Conservation (phyloP, 2,888 invertebrate genomes). For the Allolobophora icterica region DNA sequence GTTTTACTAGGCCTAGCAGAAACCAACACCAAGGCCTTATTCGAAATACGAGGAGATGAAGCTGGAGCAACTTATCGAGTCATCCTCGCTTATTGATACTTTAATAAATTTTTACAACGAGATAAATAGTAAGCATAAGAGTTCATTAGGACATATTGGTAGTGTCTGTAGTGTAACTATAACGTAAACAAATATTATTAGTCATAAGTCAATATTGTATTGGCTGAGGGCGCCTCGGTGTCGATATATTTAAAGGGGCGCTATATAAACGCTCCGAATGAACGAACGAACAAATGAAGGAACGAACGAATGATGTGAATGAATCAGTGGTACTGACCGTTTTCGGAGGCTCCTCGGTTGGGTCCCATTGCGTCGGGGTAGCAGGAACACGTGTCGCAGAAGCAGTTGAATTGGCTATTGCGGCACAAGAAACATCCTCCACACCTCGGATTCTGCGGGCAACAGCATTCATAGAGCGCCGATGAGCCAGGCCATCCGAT, state of each 20-base stretch:
- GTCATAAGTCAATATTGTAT: background rate
- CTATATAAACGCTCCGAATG: background rate
- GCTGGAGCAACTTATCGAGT: too few species aligned
- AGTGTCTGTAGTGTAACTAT: too few species aligned
- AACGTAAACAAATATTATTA: too few species aligned
- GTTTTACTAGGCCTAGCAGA: too few species aligned
- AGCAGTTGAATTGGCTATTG: constrained; percentile 34
- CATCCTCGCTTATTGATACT: too few species aligned
- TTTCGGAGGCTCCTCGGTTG: background rate
- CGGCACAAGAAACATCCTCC: constrained; percentile 31
- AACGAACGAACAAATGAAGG: background rate
- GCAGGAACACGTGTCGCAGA: constrained; percentile 36
- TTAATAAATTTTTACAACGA: too few species aligned
- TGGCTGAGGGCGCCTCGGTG: too few species aligned
- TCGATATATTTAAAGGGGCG: too few species aligned
- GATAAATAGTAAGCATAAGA: too few species aligned
- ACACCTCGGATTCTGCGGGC: constrained; percentile 35
- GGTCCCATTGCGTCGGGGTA: constrained; percentile 21
- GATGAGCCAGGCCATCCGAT: background rate
- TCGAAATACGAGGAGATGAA: too few species aligned
- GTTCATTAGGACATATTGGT: too few species aligned
- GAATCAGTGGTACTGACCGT: background rate
- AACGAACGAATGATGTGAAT: background rate
- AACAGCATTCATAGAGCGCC: constrained; percentile 36
- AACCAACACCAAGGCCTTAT: too few species aligned